A percentile compares a stretch with the other conserved stretches of the same genome.
phyloP scores from a whole-genome alignment of 2,113 vertebrate species.

The Telmatochromis bifrenatus region DNA sequence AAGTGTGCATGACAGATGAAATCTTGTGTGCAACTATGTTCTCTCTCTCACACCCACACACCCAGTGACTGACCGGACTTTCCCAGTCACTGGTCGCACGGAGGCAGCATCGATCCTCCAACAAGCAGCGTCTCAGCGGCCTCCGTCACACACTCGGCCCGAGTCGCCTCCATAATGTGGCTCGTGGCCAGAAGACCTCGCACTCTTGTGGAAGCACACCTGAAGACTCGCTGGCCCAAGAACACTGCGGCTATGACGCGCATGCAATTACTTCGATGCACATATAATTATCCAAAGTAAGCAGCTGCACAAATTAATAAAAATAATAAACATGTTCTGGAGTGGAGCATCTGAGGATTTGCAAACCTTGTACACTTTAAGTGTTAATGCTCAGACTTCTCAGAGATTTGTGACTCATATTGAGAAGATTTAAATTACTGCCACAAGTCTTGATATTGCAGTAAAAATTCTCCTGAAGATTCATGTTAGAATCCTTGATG shows the following conservation, averaged over 20 bases:
- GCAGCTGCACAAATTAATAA: slow-evolving; percentile 4
- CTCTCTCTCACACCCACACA: not conserved
- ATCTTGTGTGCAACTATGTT: not conserved
- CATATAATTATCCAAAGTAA: slow-evolving; percentile 15
- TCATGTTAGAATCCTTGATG: not conserved
- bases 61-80: not conserved
- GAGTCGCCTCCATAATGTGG: not conserved
- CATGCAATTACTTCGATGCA: not conserved
- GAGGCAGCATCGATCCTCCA: slow-evolving; percentile 46
- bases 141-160: slow-evolving; percentile 12
- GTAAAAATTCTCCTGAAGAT: not conserved
- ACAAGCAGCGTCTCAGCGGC: not conserved
- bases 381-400: not conserved
- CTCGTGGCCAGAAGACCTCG: slow-evolving; percentile 15
- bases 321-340: not conserved
- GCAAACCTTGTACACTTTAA: not conserved
- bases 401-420: not conserved
- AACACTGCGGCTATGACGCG: slow-evolving; percentile 2
- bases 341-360: not conserved
- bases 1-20: not conserved
- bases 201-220: slow-evolving; percentile 10
- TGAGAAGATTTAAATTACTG: not conserved
- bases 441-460: not conserved
- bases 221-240: slow-evolving; percentile 43
- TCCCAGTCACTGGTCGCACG: slow-evolving; percentile 21